Evolutionary conservation across 2,113 vertebrate species (phyloP).

Genomic region (Carettochelys insculpta): DNA sequence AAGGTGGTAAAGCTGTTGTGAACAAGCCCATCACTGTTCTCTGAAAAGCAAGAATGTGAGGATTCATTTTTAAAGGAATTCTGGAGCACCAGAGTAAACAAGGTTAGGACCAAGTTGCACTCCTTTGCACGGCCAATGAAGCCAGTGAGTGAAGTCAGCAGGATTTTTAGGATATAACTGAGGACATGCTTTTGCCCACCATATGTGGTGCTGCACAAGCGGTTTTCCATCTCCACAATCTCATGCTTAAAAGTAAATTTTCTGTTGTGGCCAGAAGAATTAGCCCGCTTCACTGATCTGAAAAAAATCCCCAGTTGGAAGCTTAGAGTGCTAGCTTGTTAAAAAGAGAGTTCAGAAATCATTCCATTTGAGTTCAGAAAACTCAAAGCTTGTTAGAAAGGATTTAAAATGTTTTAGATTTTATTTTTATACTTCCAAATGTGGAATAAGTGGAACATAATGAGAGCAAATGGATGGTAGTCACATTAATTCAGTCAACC

Average conservation of each 20-base stretch:
- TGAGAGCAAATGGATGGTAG: not conserved
- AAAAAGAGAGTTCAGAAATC: not conserved
- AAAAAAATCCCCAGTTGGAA: not conserved
- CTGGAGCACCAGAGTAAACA: constrained; percentile 24
- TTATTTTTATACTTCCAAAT: constrained; percentile 10
- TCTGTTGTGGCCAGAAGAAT: constrained; percentile 18
- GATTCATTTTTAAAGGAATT: constrained; percentile 26
- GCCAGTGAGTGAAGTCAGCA: not conserved
- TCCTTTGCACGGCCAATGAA: not conserved
- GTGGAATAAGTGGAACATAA: not conserved
- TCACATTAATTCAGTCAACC: constrained; percentile 1
- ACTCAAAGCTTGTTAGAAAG: constrained; percentile 1
- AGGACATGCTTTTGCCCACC: not conserved
- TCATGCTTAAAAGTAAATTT: not conserved
- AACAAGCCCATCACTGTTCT: constrained; percentile 45
- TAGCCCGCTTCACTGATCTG: not conserved
- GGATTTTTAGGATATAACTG: not conserved
- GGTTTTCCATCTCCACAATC: not conserved
- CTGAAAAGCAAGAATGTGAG: not conserved
- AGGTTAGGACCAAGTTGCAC: not conserved
- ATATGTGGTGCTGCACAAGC: not conserved
- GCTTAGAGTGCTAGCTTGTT: not conserved
- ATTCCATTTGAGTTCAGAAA: constrained; percentile 22
- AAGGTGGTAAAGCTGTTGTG: not conserved
- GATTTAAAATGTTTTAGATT: not conserved